Conservation (phyloP, 2,888 invertebrate species). For the Gisinianus flammeolus region DNA sequence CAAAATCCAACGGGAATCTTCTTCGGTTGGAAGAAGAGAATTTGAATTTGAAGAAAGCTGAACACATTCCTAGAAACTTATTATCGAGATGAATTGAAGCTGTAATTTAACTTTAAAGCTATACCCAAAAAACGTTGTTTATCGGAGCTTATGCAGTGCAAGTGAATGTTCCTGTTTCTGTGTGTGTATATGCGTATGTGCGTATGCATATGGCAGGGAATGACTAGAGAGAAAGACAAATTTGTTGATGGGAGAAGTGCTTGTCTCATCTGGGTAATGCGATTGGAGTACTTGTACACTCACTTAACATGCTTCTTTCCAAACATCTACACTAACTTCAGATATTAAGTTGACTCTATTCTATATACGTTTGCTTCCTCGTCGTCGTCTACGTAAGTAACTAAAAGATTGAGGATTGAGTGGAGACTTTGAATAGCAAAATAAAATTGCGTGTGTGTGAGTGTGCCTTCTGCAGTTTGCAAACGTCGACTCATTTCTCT, state of each 20-base stretch:
- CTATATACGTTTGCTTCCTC: conserved; percentile 1
- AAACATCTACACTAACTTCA: not conserved
- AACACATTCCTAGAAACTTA: not conserved
- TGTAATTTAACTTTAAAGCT: conserved; percentile 9
- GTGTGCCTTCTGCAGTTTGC: not conserved
- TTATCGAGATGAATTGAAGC: conserved; percentile 14
- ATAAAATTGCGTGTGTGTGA: not conserved
- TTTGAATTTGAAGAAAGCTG: too few species aligned
- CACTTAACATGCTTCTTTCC: conserved; percentile 21
- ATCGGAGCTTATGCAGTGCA: not conserved
- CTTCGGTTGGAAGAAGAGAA: too few species aligned
- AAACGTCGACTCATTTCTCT: conserved; percentile 1
- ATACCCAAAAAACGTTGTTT: too few species aligned
- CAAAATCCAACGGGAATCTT: too few species aligned
- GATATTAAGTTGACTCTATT: too few species aligned
- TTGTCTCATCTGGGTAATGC: conserved; percentile 36
- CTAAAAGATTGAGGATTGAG: too few species aligned
- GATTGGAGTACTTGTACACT: conserved; percentile 23
- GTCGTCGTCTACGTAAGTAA: not conserved
- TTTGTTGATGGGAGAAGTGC: not conserved
- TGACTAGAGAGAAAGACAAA: not conserved
- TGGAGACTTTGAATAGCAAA: not conserved
- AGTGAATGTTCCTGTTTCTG: not conserved
- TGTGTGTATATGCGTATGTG: not conserved
- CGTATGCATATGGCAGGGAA: not conserved